Percentiles rank a stretch among this genome's conserved stretches.
Evolutionary conservation across 2,888 invertebrate species (phyloP).

Genomic region (Nomada ruficornis): DNA sequence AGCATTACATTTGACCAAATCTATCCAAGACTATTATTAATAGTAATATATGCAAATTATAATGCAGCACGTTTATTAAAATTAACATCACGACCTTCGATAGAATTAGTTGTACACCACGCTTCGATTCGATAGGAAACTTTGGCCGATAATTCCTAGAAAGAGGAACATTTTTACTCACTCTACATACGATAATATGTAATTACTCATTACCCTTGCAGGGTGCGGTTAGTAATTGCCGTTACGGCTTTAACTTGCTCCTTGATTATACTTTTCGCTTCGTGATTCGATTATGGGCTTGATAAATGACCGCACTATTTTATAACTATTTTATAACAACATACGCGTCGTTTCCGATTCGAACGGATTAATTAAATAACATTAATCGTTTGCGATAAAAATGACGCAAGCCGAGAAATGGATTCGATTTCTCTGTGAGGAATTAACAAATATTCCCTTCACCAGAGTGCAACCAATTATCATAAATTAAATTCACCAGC

Average conservation of each 20-base stretch:
- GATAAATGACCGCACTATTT: not conserved
- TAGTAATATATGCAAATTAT: too few relatives aligned
- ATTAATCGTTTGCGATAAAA: not conserved
- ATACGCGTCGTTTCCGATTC: not conserved
- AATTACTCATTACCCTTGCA: constrained; percentile 3
- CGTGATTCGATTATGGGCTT: not conserved
- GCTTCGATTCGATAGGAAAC: not conserved
- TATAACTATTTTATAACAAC: not conserved
- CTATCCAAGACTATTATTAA: too few relatives aligned
- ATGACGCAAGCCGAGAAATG: not conserved
- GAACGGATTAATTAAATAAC: not conserved
- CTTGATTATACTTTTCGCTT: constrained; percentile 3
- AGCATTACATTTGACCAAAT: too few relatives aligned
- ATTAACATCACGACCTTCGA: too few relatives aligned
- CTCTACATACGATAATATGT: not conserved
- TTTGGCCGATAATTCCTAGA: too few relatives aligned
- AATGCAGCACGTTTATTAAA: too few relatives aligned
- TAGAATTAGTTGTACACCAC: too few relatives aligned
- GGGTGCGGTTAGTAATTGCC: constrained; percentile 12
- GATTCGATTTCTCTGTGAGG: not conserved
- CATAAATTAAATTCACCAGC: constrained; percentile 12
- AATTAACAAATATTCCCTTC: constrained; percentile 23
- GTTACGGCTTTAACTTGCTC: not conserved
- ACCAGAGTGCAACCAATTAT: not conserved
- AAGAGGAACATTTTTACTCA: not conserved